A percentile compares a stretch with the other conserved stretches of the same genome.
Evolutionary conservation across 2,113 vertebrate species (phyloP).

Genomic region (Eclectus roratus): DNA sequence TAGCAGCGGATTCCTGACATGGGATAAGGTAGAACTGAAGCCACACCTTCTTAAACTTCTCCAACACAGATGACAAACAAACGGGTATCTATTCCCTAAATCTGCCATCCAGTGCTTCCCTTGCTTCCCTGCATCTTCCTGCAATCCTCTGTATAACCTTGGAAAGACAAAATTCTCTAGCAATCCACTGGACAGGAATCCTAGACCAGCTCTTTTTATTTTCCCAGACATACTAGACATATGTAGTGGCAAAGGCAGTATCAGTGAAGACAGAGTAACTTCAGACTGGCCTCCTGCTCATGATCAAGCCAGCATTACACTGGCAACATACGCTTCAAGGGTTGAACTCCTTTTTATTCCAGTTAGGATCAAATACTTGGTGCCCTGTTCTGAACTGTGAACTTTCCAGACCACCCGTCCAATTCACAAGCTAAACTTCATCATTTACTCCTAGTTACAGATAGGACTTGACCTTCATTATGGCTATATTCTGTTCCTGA

Average conservation of each 20-base stretch:
- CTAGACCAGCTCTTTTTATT: not conserved
- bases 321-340: not conserved
- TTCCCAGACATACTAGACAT: not conserved
- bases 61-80: rapidly evolving
- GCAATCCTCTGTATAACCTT: not conserved
- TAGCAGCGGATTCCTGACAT: not conserved
- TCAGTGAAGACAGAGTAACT: not conserved
- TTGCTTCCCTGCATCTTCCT: not conserved
- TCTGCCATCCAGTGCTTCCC: too few species aligned
- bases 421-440: not conserved
- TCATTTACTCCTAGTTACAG: not conserved
- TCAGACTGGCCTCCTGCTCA: not conserved
- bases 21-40: not conserved
- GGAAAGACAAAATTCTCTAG: not conserved
- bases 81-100: not conserved
- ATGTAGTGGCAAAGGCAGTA: rapidly evolving
- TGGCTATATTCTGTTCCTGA: not conserved
- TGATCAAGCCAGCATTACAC: rapidly evolving
- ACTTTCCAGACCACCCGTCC: not conserved
- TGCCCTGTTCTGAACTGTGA: not conserved
- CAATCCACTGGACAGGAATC: not conserved
- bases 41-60: not conserved
- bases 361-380: not conserved
- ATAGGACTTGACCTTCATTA: not conserved
- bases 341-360: rapidly evolving